phyloP scores from a whole-genome alignment of 2,797 vertebrate genomes.

The Poecile montanus region DNA sequence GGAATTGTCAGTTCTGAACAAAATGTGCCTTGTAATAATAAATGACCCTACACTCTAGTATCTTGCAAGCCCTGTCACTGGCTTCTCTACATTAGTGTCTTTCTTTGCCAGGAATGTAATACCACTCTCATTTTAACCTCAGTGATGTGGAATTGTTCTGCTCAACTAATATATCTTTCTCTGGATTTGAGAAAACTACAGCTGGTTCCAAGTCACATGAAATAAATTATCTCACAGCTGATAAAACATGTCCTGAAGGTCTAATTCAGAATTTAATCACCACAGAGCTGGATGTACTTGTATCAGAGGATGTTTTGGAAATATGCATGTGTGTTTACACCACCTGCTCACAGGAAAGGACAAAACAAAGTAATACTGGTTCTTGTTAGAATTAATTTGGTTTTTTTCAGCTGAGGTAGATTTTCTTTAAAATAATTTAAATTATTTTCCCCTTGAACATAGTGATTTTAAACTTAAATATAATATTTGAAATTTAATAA shows the following conservation, averaged over 20 bases:
- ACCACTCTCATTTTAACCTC: background rate
- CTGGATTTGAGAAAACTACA: background rate
- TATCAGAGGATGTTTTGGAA: background rate
- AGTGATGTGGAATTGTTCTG: background rate
- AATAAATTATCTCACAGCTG: background rate
- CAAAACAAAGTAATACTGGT: background rate
- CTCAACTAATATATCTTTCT: background rate
- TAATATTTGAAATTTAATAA: background rate
- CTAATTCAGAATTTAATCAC: background rate
- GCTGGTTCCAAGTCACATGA: background rate
- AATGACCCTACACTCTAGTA: background rate
- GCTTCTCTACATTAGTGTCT: background rate
- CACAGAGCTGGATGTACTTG: background rate
- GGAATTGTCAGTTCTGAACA: background rate
- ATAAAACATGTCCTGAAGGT: background rate
- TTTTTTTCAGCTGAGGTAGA: background rate
- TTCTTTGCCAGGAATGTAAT: background rate
- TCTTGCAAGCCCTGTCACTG: background rate
- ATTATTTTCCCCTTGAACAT: background rate
- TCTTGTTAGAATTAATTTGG: background rate
- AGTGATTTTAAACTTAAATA: background rate
- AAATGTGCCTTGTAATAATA: background rate
- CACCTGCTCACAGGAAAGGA: background rate
- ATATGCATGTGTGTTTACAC: background rate
- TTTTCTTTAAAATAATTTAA: background rate